Evolutionary conservation across 1,140 invertebrate genomes (phyloP).

Genomic region (Temnothorax nylanderi): DNA sequence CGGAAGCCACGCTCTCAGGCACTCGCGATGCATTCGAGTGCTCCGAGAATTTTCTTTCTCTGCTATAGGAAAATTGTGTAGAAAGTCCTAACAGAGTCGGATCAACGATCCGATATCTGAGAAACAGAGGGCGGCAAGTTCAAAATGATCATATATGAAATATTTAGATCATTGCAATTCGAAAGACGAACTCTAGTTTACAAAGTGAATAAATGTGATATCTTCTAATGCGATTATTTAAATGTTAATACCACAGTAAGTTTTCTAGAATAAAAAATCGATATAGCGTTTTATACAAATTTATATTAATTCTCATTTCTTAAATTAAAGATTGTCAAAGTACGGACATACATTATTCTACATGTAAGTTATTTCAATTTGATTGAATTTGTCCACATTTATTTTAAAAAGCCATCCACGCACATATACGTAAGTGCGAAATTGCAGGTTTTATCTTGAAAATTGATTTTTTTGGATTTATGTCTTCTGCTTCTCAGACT

Average conservation of each 20-base stretch:
- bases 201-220: not conserved
- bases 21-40: conserved; percentile 21
- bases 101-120: not conserved
- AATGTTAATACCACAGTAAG: not conserved
- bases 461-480: not conserved
- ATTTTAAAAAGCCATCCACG: not conserved
- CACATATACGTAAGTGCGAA: too few relatives aligned
- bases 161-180: not conserved
- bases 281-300: not conserved
- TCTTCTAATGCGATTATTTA: not conserved
- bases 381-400: not conserved
- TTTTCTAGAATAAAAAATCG: not conserved
- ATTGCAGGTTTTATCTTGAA: not conserved
- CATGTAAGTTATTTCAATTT: not conserved
- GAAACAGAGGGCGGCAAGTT: not conserved
- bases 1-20: not conserved
- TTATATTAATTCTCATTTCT: not conserved
- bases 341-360: not conserved
- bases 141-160: not conserved
- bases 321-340: not conserved
- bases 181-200: not conserved
- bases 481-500: not conserved
- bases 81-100: conserved; percentile 12
- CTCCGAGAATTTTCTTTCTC: conserved; percentile 38
- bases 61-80: not conserved